A percentile compares a stretch with the other conserved stretches of the same genome.
phyloP scores from a whole-genome alignment of 1,140 invertebrate genomes.

The Drosophila varians region DNA sequence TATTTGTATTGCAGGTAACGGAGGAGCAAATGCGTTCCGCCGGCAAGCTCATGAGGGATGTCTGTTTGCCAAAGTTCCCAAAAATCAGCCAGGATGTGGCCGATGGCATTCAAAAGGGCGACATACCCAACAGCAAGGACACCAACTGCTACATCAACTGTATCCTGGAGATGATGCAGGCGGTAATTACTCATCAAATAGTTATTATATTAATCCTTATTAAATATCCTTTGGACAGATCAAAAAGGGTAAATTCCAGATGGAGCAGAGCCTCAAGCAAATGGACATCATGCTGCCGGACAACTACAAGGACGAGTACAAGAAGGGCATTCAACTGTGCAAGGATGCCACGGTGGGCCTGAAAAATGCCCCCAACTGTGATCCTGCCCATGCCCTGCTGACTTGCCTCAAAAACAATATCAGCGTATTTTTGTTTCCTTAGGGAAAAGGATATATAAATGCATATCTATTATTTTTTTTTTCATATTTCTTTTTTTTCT shows the following conservation, averaged over 20 bases:
- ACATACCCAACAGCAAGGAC: conserved; percentile 71
- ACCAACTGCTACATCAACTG: conserved; percentile 79
- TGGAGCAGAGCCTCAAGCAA: conserved; percentile 72
- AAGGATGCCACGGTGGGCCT: conserved; percentile 68
- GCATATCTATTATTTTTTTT: no score
- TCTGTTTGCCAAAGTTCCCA: conserved; percentile 71
- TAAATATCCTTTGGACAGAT: no score
- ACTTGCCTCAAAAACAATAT: conserved; percentile 63
- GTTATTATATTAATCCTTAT: no score
- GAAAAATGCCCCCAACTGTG: conserved; percentile 72
- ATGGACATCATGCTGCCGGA: conserved; percentile 75
- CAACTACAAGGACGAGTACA: conserved; percentile 62
- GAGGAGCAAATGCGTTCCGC: conserved; percentile 81
- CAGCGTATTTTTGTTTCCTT: conserved; percentile 72
- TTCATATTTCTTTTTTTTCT: not conserved
- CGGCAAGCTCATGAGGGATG: conserved; percentile 71
- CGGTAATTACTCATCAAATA: no score
- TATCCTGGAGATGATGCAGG: conserved; percentile 80
- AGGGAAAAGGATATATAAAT: not conserved
- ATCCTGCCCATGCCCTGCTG: conserved; percentile 62
- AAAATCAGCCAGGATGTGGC: conserved; percentile 63
- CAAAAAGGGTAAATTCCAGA: conserved; percentile 76
- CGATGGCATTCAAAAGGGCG: conserved; percentile 57
- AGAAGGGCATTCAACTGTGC: conserved; percentile 51
- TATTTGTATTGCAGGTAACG: conserved; percentile 84